Evolutionary conservation across 1,140 invertebrate genomes (phyloP).

Genomic region (Zaprionus taronus): DNA sequence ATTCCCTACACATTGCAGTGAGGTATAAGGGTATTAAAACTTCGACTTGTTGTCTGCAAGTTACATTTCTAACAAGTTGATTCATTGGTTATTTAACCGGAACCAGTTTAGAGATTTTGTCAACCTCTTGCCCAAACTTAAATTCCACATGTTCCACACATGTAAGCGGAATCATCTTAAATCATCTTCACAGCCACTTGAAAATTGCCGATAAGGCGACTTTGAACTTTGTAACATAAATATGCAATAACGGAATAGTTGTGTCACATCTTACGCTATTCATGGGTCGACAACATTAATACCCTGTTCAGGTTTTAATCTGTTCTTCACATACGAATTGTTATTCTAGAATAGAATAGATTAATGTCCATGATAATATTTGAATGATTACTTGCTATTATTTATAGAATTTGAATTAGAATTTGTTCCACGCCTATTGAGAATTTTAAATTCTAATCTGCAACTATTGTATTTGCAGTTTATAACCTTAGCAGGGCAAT

Average conservation of each 20-base stretch:
- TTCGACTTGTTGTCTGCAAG: constrained; percentile 10
- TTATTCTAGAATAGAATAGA: neutral
- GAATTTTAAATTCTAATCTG: neutral
- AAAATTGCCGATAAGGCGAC: constrained; percentile 30
- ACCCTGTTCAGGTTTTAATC: neutral
- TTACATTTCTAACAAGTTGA: neutral
- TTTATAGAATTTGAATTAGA: neutral
- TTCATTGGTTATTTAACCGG: constrained; percentile 24
- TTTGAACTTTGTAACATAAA: constrained; percentile 42
- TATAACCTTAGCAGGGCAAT: neutral
- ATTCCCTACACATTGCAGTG: neutral
- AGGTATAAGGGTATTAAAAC: constrained; percentile 9
- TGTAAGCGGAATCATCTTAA: constrained; percentile 27
- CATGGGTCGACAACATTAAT: neutral
- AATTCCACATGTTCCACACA: constrained; percentile 26
- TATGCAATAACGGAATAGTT: constrained; percentile 13
- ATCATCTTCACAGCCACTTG: neutral
- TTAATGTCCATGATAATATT: neutral
- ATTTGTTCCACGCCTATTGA: neutral
- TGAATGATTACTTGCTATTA: neutral
- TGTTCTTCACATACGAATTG: neutral
- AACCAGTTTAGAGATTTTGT: constrained; percentile 26
- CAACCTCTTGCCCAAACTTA: constrained; percentile 19
- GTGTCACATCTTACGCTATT: neutral
- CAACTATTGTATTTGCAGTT: neutral